Base-by-base conservation (phyloP, 2,888 invertebrate genomes). In the Notodonta ziczac region DNA sequence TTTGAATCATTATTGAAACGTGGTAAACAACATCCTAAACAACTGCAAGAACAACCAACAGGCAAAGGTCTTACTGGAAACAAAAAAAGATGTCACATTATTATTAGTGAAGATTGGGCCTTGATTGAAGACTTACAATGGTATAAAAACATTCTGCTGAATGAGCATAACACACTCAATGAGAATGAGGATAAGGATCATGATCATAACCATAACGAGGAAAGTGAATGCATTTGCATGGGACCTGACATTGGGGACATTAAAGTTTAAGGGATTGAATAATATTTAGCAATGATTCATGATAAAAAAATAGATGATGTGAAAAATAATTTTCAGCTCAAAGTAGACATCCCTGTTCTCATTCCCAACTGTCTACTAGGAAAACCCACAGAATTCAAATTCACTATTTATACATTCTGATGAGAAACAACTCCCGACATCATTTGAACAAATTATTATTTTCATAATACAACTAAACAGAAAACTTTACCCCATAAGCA, bases 91-190 rank as follows among this genome's bases (percentile, higher is more conserved):
- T 53, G 57, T 57, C 52, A 57, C 58, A 54, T 54, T 59, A 58
- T 53, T 58, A 58, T 61, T 61, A 58, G 61, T 58, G 61, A 58
- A 55, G 61, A 61, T 58, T 61, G 55, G 58, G 55, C 55, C 48
- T 58, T 7, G 54, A 61, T 61, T 51, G 55, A 61, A 55, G 61
- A 61, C 58, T 58, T 61, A 58, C 58, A 55, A 55, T 58, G 61
- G 61, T 61, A 61, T 61, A 58, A 61, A 61, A 61, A 61, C 46
- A 61, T 61, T 61, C 61, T 57, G 57, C 57, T 39, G 39, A 39
- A 61, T 61, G 61, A 61, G 54, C 54, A 54, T 57, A 61, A 39
- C 39, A 39, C 57, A 53, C 13, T 56, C 53, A 61, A 57, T 61
- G 61, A 61, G 60, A 24, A 51, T 51, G 51, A 56, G 59, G 50